Percentiles rank a stretch among this genome's conserved stretches.
Conservation (phyloP, 1,140 invertebrate genomes). For the Nilaparvata lugens region DNA sequence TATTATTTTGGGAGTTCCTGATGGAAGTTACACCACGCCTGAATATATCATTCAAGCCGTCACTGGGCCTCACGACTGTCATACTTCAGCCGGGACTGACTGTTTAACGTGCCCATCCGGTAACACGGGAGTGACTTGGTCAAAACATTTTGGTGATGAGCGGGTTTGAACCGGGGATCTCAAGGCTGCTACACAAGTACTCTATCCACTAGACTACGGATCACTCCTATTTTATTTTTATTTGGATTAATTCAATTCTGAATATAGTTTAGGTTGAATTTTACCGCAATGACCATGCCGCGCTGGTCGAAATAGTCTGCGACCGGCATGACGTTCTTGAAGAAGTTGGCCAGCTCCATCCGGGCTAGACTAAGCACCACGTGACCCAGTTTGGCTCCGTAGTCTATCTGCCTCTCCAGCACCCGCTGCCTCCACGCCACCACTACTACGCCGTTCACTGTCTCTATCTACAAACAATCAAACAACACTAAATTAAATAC, state of each 20-base stretch:
- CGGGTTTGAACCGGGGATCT: too few relatives aligned
- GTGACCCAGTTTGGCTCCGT: slow-evolving; percentile 76
- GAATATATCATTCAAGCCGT: too few relatives aligned
- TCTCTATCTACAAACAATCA: slow-evolving; percentile 58
- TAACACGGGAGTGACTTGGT: too few relatives aligned
- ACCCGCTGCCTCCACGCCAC: slow-evolving; percentile 77
- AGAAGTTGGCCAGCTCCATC: slow-evolving; percentile 84
- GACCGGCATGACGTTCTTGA: slow-evolving; percentile 78
- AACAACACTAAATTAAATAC: too few relatives aligned
- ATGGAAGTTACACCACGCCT: too few relatives aligned
- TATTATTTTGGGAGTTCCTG: too few relatives aligned
- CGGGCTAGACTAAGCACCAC: slow-evolving; percentile 72
- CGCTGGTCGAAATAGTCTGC: slow-evolving; percentile 82
- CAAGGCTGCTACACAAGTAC: too few relatives aligned
- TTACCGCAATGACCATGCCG: slow-evolving; percentile 71
- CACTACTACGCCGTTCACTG: slow-evolving; percentile 72
- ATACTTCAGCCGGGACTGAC: too few relatives aligned
- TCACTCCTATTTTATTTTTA: not conserved
- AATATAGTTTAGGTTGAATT: slow-evolving; percentile 26
- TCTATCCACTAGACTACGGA: too few relatives aligned
- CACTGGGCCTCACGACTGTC: too few relatives aligned
- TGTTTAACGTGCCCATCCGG: too few relatives aligned
- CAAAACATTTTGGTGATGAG: too few relatives aligned
- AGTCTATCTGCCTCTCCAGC: slow-evolving; percentile 78
- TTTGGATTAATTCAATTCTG: slow-evolving; percentile 17